Base-by-base conservation (phyloP, 2,888 invertebrate species). In the Hirtodrosophila trivittata region DNA sequence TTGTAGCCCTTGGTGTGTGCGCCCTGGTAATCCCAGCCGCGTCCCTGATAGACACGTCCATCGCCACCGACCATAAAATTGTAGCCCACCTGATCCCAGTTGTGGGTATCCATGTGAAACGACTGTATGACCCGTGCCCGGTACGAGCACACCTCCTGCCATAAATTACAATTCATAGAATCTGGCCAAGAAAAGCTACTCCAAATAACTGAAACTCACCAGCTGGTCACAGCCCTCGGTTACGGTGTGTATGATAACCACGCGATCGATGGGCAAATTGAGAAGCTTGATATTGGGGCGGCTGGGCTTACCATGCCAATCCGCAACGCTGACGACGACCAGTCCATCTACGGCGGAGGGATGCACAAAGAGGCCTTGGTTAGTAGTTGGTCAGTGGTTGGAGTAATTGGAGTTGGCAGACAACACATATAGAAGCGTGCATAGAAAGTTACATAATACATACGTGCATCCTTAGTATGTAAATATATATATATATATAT, bases 21-120 rank as follows among this genome's bases (percentile, higher is more conserved):
- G 0, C 96, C 96, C 38, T 93, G 89, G 54, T 88, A 88, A 66
- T 94, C 92, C 96, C 96, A 96, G 0, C 95, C 95, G 7, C 95
- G 93, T 0, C 95, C 96, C 68, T 92, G 93, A 88, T 95, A 96
- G 0, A 93, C 94, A 0, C 92, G 91, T 0, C 95, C 96, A 82
- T 96, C 95, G 4, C 95, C 95, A 0, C 95, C 96, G 0, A 96
- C 92, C 7, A 96, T 88, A 77, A 95, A 96, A 88, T 95, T 96
- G 89, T 95, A 96, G 0, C 92, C 94, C 21, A 95, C 94, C 85
- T 96, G 95, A 43, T 89, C 91, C 93, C 94, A 95, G 0, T 90
- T 75, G n/a, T 84, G 85, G 14, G 92, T 91, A 59, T 94, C 94
- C 57, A 95, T 94, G 89, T 96, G 95, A 77, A 92, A 94, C 38